Conservation (phyloP, 2,888 invertebrate species). For the Cancer borealis region DNA sequence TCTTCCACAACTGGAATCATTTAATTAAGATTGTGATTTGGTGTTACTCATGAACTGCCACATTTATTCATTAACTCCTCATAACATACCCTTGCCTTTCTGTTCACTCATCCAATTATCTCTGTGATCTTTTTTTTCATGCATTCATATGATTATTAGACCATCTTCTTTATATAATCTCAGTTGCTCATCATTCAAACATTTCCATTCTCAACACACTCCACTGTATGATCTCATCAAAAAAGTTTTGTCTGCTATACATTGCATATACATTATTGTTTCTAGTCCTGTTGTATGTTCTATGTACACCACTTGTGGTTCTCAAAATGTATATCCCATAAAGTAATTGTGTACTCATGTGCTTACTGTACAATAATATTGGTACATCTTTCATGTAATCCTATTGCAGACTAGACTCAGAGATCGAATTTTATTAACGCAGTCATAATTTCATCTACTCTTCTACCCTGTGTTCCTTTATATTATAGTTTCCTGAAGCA, state of each 20-base stretch:
- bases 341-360: neutral
- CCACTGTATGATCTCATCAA: too few relatives aligned
- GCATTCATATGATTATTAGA: too few relatives aligned
- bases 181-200: too few relatives aligned
- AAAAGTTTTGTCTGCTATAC: too few relatives aligned
- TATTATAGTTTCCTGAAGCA: neutral
- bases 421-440: neutral
- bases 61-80: neutral
- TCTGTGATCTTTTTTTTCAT: too few relatives aligned
- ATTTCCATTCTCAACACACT: too few relatives aligned
- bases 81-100: too few relatives aligned
- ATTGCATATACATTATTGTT: too few relatives aligned
- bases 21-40: neutral
- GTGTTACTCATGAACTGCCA: neutral
- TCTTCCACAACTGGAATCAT: neutral
- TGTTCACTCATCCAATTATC: too few relatives aligned
- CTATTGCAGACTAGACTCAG: neutral
- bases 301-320: too few relatives aligned
- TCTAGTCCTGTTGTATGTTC: too few relatives aligned
- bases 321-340: neutral
- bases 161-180: too few relatives aligned
- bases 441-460: neutral
- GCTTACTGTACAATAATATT: neutral
- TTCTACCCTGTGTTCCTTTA: neutral
- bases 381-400: neutral